Evolutionary conservation across 2,888 invertebrate species (phyloP), one percentile per base, ranked within the genome.

Genomic region (Stenotaenia linearis): DNA sequence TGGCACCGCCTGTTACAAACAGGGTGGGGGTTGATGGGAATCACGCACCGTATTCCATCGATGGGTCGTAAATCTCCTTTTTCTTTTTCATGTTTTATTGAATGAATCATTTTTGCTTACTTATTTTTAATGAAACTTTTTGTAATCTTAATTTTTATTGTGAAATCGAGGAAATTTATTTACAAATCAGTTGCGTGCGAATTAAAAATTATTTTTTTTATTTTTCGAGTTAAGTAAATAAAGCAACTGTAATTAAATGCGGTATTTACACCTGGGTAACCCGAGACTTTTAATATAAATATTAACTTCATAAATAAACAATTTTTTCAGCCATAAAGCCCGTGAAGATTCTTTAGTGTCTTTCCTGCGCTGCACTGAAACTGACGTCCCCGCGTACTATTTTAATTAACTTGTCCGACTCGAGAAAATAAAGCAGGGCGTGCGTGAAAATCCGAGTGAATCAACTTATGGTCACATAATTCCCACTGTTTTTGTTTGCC

Each of bases 341-440:
- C 12, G 69, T 23, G 25, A 12, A 10, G 10, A n/a, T 69, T 69
- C 69, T 69, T 69, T 50, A 50, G 25, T 25, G 10, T 12, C n/a
- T 69, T 69, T 69, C 28, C 12, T 12, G 9, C 69, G 10, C 69
- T 9, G 15, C 69, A 25, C 25, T 10, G 69, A 25, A 69, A 69
- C 25, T 69, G 69, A 69, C 69, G 69, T 69, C 69, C 69, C 28
- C 15, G 69, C 69, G 69, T 28, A 69, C 25, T 69, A 69, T 69
- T 69, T 69, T 69, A 69, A 69, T 69, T 69, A 69, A 69, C 69
- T 69, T 69, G 69, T 69, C 69, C 69, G 69, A 69, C 69, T 69
- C 69, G 28, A 25, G 69, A 69, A 69, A 69, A 69, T 69, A 69
- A 69, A 69, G 69, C 69, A 69, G 69, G 69, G 69, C 69, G 69